Base-by-base conservation (phyloP, 92 coral and sea anemone species). In the Phenganax marumi region DNA sequence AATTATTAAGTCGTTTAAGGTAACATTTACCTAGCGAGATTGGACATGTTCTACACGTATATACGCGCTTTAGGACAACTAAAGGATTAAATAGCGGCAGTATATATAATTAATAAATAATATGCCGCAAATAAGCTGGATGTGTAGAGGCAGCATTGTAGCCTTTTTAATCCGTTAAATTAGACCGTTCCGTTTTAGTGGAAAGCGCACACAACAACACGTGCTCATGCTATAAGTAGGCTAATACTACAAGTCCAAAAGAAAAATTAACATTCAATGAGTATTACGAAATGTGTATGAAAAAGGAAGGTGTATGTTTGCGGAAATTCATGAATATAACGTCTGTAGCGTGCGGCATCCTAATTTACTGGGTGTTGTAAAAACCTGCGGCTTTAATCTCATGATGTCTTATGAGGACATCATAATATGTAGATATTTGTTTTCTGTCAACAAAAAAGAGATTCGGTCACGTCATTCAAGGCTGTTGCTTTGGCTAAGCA, bases 201-300 rank as follows among this genome's bases (percentile, higher is more conserved):
- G 54, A 43, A 77, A 77, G 63, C 69, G 54, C 46, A 77, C 55
- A 77, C 81, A 77, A 56, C 61, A 77, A 77, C 81, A 60, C 81
- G 81, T 77, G 81, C 68, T 54, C 58, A 12, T 23, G 58, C 53
- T 58, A 33, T 33, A 33, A 33, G 43, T 33, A 73, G 51, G 60
- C 60, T 39, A 58, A 73, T 73, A 73, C 55, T 39, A 33, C 5
- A 33, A 33, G 43, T 33, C 78, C 7, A 26, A 12, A 12, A 13
- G 23, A 16, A 49, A 73, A 73, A 73, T 73, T 73, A 73, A 73
- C 78, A 73, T 51, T 73, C 61, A 73, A 18, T 73, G 12, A 50
- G 39, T 52, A 46, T 21, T 62, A 74, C 6, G 12, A 74, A 14
- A 74, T 74, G 51, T 74, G 79, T 51, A 51, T 74, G 53, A 74